Conservation (phyloP, 2,113 vertebrate species). For the Xenopus tropicalis region DNA sequence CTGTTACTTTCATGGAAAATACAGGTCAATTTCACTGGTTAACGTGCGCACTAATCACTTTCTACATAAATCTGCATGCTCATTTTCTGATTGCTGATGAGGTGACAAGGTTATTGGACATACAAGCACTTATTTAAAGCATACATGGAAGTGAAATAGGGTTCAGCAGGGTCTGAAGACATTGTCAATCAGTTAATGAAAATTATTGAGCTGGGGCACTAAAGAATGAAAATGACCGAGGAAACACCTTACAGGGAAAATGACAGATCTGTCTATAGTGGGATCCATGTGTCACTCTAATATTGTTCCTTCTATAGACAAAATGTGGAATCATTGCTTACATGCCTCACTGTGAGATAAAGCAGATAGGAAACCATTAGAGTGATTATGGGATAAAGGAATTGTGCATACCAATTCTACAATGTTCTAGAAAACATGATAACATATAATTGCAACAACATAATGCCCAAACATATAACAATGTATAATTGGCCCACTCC, state of each 20-base stretch:
- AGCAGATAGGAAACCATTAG: too few species aligned
- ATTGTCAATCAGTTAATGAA: slow-evolving; percentile 99
- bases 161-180: slow-evolving; percentile 95
- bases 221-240: slow-evolving; percentile 85
- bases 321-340: slow-evolving; percentile 3
- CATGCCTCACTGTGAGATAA: too few species aligned
- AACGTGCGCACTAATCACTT: slow-evolving; percentile 67
- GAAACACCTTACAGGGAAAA: slow-evolving; percentile 76
- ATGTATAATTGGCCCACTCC: too few species aligned
- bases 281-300: slow-evolving; percentile 7
- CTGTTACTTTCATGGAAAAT: slow-evolving; percentile 31
- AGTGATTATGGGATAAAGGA: too few species aligned
- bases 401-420: too few species aligned
- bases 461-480: too few species aligned
- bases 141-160: slow-evolving; percentile 87
- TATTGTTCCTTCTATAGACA: slow-evolving; percentile 13
- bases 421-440: too few species aligned
- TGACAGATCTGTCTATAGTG: slow-evolving; percentile 60
- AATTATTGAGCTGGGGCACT: slow-evolving; percentile 95
- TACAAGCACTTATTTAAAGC: slow-evolving; percentile 98
- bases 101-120: slow-evolving; percentile 92
- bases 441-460: too few species aligned
- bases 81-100: slow-evolving; percentile 90
- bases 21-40: slow-evolving; percentile 38
- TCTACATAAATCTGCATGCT: slow-evolving; percentile 75